Evolutionary conservation across 2,113 vertebrate genomes (phyloP).

Genomic region (Channa maculata): DNA sequence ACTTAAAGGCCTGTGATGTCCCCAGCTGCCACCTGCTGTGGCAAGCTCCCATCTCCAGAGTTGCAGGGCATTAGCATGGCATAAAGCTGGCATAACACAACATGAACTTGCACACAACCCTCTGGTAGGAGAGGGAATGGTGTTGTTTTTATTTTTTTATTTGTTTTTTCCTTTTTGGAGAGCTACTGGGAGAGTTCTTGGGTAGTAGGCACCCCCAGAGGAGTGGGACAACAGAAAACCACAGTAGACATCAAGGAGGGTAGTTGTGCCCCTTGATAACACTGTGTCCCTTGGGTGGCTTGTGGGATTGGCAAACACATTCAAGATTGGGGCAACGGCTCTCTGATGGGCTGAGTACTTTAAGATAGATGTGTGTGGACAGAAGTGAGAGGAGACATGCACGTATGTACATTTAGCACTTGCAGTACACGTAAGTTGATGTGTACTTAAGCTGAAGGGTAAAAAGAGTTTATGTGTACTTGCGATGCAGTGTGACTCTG

Average conservation of each 20-base stretch:
- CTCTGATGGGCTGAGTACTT: constrained; percentile 12
- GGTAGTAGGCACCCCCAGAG: constrained; percentile 48
- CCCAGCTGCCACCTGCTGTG: constrained; percentile 60
- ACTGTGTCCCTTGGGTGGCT: constrained; percentile 33
- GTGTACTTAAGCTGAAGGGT: constrained; percentile 24
- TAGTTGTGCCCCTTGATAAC: constrained; percentile 42
- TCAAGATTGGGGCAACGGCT: constrained; percentile 45
- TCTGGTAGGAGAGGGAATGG: not conserved
- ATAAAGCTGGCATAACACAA: constrained; percentile 42
- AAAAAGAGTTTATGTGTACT: not conserved
- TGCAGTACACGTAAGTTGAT: not conserved
- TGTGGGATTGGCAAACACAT: constrained; percentile 32
- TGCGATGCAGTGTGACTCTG: not conserved
- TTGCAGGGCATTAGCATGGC: constrained; percentile 45
- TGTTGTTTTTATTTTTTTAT: not conserved
- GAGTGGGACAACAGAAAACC: constrained; percentile 48
- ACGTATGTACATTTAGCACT: constrained; percentile 29
- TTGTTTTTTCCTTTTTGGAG: not conserved
- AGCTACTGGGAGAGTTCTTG: constrained; percentile 28
- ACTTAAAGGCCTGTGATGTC: constrained; percentile 54
- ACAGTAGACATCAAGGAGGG: constrained; percentile 35
- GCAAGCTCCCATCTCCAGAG: constrained; percentile 30
- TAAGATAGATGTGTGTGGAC: constrained; percentile 13
- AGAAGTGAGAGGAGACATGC: constrained; percentile 11
- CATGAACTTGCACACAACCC: constrained; percentile 38